Percentiles rank a stretch among this genome's conserved stretches.
These are phyloP conservation scores for Amia ocellicauda DNA, from an alignment of 2,113 vertebrate species.

Conservation along the genomic window DNA sequence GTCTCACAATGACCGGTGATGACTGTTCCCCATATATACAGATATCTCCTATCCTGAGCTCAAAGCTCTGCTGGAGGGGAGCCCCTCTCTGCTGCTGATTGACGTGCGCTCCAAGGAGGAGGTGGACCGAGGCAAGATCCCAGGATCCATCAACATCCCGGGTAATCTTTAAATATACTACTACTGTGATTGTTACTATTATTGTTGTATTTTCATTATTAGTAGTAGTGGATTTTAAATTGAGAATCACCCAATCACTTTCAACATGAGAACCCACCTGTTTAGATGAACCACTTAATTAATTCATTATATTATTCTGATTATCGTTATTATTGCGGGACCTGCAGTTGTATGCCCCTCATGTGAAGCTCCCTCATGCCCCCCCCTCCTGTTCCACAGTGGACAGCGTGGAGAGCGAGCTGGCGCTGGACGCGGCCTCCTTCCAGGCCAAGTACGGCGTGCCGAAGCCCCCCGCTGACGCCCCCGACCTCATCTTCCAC, in stretches of 20 bases:
- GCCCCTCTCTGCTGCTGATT: conserved; percentile 51
- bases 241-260: no score
- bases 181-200: no score
- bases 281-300: no score
- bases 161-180: no score
- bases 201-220: no score
- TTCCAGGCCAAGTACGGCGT: conserved; percentile 62
- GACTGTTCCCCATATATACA: conserved; percentile 31
- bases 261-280: no score
- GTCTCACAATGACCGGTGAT: no score
- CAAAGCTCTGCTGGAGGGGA: conserved; percentile 49
- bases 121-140: conserved; percentile 57
- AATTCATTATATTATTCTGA: no score
- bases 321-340: no score
- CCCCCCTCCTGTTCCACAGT: conserved; percentile 43
- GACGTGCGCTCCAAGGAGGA: conserved; percentile 65
- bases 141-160: conserved; percentile 63
- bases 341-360: no score
- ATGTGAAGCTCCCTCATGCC: background rate
- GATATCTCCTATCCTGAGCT: conserved; percentile 58
- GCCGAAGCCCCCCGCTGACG: conserved; percentile 58
- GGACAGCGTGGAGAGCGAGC: conserved; percentile 53
- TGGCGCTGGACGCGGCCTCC: conserved; percentile 56
- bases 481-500: conserved; percentile 69
- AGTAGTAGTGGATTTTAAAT: no score